phyloP scores from a whole-genome alignment of 1,140 invertebrate genomes.

The Helicoverpa armigera region DNA sequence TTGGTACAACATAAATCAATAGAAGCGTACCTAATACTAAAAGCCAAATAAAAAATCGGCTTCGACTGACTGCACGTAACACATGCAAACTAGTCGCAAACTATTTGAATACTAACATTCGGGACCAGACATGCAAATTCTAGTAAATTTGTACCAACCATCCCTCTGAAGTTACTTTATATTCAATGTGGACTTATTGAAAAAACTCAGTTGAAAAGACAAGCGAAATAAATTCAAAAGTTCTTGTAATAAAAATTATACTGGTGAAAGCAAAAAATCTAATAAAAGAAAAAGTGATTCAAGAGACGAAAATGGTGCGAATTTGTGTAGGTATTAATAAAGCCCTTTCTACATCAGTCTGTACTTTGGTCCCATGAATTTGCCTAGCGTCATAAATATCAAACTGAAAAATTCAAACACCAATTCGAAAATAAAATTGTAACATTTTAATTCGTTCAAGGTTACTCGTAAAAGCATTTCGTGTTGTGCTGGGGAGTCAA shows the following conservation, averaged over 20 bases:
- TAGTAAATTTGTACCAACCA: conserved; percentile 52
- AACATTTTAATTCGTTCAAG: conserved; percentile 10
- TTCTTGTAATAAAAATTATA: conserved; percentile 6
- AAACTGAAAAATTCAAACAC: conserved; percentile 35
- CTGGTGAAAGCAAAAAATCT: conserved; percentile 19
- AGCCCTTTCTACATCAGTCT: conserved; percentile 65
- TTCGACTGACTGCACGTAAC: conserved; percentile 58
- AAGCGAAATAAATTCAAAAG: conserved; percentile 34
- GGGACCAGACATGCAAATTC: conserved; percentile 68
- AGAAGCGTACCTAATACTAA: conserved; percentile 44
- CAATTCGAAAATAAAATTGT: conserved; percentile 41
- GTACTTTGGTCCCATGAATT: conserved; percentile 28
- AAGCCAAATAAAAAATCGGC: conserved; percentile 45
- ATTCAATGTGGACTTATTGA: conserved; percentile 33
- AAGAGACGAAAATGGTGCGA: conserved; percentile 67
- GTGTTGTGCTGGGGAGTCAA: conserved; percentile 52
- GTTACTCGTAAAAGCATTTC: conserved; percentile 40
- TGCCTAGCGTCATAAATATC: conserved; percentile 16
- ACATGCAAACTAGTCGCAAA: conserved; percentile 69
- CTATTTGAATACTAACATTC: conserved; percentile 67
- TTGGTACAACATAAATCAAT: conserved; percentile 38
- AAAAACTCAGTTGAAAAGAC: conserved; percentile 24
- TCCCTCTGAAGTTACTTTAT: conserved; percentile 30
- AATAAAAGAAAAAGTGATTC: conserved; percentile 53
- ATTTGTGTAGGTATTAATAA: conserved; percentile 86